Conservation (phyloP, 2,888 invertebrate genomes). For the Halocaridina rubra region DNA sequence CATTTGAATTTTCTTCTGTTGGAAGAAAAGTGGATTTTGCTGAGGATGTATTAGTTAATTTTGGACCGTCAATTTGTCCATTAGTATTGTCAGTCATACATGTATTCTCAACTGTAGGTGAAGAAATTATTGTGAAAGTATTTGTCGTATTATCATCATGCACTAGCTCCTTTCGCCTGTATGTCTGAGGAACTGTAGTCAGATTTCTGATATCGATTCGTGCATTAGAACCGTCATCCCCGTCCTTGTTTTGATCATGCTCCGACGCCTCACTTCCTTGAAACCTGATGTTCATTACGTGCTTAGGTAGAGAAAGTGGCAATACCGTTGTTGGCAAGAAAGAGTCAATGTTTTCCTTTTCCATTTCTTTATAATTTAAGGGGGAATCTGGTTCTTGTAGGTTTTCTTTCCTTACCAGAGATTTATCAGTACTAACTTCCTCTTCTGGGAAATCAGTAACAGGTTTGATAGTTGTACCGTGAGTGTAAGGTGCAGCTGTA, state of each 20-base stretch:
- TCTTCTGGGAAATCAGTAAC: neutral
- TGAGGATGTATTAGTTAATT: neutral
- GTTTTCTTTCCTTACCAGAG: too few relatives aligned
- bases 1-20: neutral
- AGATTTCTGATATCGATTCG: neutral
- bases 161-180: neutral
- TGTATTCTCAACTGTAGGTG: neutral
- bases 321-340: neutral
- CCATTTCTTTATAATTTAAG: neutral
- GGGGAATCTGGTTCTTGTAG: neutral
- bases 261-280: neutral
- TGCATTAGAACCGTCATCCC: neutral
- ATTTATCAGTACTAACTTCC: neutral
- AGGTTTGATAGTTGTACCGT: neutral
- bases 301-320: neutral
- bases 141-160: neutral
- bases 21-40: neutral
- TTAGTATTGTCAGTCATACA: neutral
- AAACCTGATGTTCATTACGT: neutral
- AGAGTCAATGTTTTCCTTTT: neutral
- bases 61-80: neutral
- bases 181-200: neutral
- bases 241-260: constrained; percentile 10
- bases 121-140: neutral
- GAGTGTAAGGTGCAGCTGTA: neutral